Percentiles rank a stretch among this genome's conserved stretches.
Evolutionary conservation across 2,113 vertebrate genomes (phyloP).

Genomic region (Oncorhynchus kisutch): DNA sequence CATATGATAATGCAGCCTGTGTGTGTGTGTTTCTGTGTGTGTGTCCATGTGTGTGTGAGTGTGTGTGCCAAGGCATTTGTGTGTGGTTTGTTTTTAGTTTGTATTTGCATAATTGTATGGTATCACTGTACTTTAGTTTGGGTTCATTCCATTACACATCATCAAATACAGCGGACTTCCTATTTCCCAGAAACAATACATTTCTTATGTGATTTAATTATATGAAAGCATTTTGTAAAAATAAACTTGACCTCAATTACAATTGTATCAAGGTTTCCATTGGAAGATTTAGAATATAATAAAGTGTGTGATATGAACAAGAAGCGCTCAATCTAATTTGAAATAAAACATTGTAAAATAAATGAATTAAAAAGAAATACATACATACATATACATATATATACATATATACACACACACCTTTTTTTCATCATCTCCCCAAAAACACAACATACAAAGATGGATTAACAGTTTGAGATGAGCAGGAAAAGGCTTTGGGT

Average conservation of each 20-base stretch:
- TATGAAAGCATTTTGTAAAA: conserved; percentile 36
- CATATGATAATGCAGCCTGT: not conserved
- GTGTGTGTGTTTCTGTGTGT: not conserved
- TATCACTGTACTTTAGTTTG: conserved; percentile 64
- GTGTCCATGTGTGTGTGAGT: not conserved
- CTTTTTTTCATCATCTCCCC: conserved; percentile 28
- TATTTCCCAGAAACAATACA: conserved; percentile 50
- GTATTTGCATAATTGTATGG: conserved; percentile 73
- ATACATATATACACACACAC: not conserved
- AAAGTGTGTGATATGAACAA: not conserved
- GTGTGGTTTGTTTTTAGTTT: conserved; percentile 46
- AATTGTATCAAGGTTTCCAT: not conserved
- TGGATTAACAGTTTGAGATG: conserved; percentile 47
- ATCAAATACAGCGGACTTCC: conserved; percentile 58
- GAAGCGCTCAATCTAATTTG: not conserved
- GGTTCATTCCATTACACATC: conserved; percentile 61
- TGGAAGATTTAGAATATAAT: conserved; percentile 13
- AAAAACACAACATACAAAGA: conserved; percentile 45
- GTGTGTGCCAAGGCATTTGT: no score
- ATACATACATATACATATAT: no score
- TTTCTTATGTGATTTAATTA: conserved; percentile 26
- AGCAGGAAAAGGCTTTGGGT: conserved; percentile 46
- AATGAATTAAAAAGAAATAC: conserved; percentile 2
- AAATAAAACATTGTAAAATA: not conserved
- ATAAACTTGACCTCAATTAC: not conserved